These are phyloP conservation scores for Falco biarmicus DNA, from an alignment of 2,797 vertebrate species.

Conservation along the genomic window DNA sequence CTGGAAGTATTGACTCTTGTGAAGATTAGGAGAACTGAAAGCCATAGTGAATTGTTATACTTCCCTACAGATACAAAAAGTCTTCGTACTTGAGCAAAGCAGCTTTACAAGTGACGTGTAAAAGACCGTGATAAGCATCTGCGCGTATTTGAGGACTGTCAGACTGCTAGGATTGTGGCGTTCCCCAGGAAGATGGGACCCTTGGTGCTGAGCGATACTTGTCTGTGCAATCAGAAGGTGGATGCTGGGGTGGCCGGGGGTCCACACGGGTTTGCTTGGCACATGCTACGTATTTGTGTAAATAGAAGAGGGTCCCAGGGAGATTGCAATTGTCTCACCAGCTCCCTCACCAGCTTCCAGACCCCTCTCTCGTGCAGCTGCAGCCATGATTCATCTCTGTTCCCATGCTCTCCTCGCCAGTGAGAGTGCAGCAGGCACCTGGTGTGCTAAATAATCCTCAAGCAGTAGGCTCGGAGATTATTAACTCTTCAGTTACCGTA, in stretches of 20 bases:
- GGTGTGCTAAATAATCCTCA: constrained; percentile 64
- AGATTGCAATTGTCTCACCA: neutral
- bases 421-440: constrained; percentile 63
- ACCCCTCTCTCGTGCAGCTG: constrained; percentile 47
- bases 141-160: neutral
- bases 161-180: neutral
- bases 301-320: constrained; percentile 7
- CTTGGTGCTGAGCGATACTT: neutral
- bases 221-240: neutral
- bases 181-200: neutral
- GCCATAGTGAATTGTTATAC: rapidly evolving
- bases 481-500: constrained; percentile 26
- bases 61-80: neutral
- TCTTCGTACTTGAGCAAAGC: neutral
- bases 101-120: neutral
- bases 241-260: neutral
- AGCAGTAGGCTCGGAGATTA: neutral
- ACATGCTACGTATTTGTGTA: neutral
- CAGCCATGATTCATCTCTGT: constrained; percentile 59
- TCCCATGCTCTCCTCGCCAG: constrained; percentile 53
- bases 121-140: neutral
- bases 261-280: neutral
- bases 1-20: neutral
- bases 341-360: constrained; percentile 53
- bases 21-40: constrained; percentile 7